Evolutionary conservation across 2,888 invertebrate genomes (phyloP).

Genomic region (Sarcophaga variegata): DNA sequence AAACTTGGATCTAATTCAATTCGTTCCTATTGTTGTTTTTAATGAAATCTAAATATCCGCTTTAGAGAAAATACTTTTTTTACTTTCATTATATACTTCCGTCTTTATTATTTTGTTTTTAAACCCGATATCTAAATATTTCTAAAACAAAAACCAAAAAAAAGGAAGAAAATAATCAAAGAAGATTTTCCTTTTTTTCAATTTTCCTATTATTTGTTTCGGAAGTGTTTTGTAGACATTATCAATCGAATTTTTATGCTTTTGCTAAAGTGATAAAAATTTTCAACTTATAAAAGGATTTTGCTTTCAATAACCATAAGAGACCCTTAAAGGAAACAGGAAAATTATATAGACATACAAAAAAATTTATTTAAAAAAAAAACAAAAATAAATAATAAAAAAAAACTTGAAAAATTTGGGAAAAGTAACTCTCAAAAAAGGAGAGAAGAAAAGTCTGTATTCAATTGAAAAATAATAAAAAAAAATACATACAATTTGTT

Average conservation of each 20-base stretch:
- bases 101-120: slow-evolving; percentile 1
- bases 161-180: background rate
- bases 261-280: slow-evolving; percentile 51
- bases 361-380: background rate
- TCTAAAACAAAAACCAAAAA: background rate
- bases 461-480: slow-evolving; percentile 25
- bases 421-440: background rate
- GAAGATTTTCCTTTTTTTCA: slow-evolving; percentile 7
- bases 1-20: no score
- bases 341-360: background rate
- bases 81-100: background rate
- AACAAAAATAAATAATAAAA: slow-evolving; percentile 1
- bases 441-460: background rate
- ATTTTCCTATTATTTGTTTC: slow-evolving; percentile 25
- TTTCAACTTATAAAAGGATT: slow-evolving; percentile 39
- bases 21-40: no score
- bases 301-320: slow-evolving; percentile 39
- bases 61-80: no score
- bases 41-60: no score
- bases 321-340: background rate
- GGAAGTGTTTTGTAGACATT: slow-evolving; percentile 32
- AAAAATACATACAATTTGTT: slow-evolving; percentile 36
- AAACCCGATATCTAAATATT: background rate
- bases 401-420: slow-evolving; percentile 2
- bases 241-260: slow-evolving; percentile 59